Evolutionary conservation across 2,797 vertebrate genomes (phyloP).

Genomic region (Vipera ursinii): DNA sequence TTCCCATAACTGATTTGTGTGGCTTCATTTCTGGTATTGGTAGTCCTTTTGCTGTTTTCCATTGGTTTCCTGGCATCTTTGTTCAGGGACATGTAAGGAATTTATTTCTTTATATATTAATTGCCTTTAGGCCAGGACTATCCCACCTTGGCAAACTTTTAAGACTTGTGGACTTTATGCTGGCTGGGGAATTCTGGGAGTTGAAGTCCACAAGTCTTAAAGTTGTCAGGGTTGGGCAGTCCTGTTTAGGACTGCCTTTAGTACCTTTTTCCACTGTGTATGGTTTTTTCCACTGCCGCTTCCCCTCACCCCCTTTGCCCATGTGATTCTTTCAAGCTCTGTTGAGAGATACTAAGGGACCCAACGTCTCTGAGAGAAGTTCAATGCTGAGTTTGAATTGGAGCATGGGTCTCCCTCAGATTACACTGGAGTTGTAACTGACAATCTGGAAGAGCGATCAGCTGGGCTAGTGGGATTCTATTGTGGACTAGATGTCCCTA

Average conservation of each 20-base stretch:
- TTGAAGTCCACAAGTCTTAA: neutral
- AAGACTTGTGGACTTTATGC: neutral
- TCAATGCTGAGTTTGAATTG: neutral
- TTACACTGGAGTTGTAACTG: neutral
- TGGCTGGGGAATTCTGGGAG: neutral
- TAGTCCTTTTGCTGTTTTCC: neutral
- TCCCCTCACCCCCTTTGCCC: too few relatives aligned
- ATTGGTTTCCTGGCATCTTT: neutral
- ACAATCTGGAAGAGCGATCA: neutral
- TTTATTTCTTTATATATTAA: neutral
- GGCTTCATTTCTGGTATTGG: slow-evolving; percentile 1
- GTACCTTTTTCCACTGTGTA: neutral
- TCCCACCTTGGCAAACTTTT: neutral
- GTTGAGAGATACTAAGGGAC: neutral
- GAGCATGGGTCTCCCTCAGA: too few relatives aligned
- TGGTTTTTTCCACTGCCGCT: neutral
- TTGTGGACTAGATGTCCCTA: neutral
- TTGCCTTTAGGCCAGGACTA: neutral
- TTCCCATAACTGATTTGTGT: neutral
- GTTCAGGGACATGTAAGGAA: neutral
- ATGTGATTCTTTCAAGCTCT: neutral
- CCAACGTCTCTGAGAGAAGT: neutral
- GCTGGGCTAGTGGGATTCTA: neutral
- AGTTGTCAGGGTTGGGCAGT: neutral
- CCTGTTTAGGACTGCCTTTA: neutral